These are phyloP conservation scores for Elaphurus davidianus DNA, from an alignment of 2,113 vertebrate genomes.

Conservation along the genomic window DNA sequence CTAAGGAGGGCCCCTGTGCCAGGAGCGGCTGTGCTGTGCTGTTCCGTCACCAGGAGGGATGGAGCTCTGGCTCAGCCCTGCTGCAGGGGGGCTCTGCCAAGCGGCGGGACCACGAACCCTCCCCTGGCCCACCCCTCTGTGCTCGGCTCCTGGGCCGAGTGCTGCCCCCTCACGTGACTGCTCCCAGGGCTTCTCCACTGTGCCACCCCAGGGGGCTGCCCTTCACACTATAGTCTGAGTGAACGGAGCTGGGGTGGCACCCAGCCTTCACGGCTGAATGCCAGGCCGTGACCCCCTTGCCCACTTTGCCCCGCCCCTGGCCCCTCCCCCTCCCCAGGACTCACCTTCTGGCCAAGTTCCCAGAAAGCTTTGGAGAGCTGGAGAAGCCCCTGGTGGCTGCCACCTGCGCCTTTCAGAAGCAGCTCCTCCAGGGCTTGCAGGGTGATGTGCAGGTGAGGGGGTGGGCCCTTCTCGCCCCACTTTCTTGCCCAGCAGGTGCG, in stretches of 20 bases:
- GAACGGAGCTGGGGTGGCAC: fast-evolving
- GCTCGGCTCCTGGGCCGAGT: background rate
- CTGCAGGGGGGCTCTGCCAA: no score
- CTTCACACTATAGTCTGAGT: background rate
- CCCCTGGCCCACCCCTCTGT: fast-evolving
- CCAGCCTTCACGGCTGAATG: background rate
- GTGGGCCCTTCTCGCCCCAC: background rate
- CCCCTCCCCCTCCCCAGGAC: slow-evolving; percentile 71
- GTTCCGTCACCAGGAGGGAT: background rate
- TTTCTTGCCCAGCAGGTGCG: background rate
- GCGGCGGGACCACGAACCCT: fast-evolving
- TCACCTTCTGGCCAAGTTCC: slow-evolving; percentile 68
- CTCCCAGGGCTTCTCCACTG: no score
- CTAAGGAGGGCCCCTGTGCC: background rate
- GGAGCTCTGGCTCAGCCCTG: background rate
- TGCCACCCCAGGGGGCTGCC: background rate
- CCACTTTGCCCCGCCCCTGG: background rate
- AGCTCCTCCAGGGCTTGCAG: slow-evolving; percentile 70
- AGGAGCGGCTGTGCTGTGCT: background rate
- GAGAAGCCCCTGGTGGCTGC: slow-evolving; percentile 66
- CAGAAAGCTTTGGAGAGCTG: slow-evolving; percentile 62
- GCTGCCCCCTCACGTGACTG: background rate
- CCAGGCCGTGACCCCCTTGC: background rate
- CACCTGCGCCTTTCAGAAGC: slow-evolving; percentile 67
- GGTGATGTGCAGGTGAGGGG: slow-evolving; percentile 75